phyloP scores from a whole-genome alignment of 2,888 invertebrate species.

The Oligia strigilis region DNA sequence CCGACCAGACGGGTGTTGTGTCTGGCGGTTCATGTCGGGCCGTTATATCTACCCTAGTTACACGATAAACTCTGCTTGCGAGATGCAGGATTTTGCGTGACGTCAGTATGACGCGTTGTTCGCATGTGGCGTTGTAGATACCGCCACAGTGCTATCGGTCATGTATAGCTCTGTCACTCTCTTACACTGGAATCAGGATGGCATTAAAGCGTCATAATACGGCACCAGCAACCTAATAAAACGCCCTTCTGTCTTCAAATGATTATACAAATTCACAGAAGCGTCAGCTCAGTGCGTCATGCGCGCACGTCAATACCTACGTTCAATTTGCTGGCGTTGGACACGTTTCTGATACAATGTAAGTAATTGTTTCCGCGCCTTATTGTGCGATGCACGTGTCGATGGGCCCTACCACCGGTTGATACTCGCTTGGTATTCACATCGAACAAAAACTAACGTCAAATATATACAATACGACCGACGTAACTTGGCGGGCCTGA shows the following conservation, averaged over 20 bases:
- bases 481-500: too few relatives aligned
- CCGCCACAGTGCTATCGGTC: neutral
- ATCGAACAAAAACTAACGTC: neutral
- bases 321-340: conserved; percentile 37
- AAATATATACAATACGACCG: neutral
- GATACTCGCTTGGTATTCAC: conserved; percentile 25
- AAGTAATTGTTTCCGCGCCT: conserved; percentile 68
- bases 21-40: too few relatives aligned
- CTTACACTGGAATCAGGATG: neutral
- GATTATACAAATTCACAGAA: conserved; percentile 15
- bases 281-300: conserved; percentile 1
- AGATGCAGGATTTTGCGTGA: too few relatives aligned
- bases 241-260: neutral
- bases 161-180: neutral
- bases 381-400: conserved; percentile 64
- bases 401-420: conserved; percentile 30
- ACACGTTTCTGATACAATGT: conserved; percentile 62
- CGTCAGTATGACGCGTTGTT: too few relatives aligned
- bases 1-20: too few relatives aligned
- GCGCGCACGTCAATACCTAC: conserved; percentile 36
- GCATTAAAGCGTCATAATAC: neutral
- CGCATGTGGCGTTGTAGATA: too few relatives aligned
- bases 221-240: neutral
- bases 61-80: too few relatives aligned
- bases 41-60: too few relatives aligned